Evolutionary conservation across 2,113 vertebrate genomes (phyloP).

Genomic region (Danio rerio): GRCz12tu NC_133190.1:29563001-29563500

Average conservation of each 20-base stretch:
- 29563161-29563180: slow-evolving; percentile 16
- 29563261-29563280: slow-evolving; percentile 50
- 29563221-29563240: slow-evolving; percentile 60
- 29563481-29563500: slow-evolving; percentile 34
- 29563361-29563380: slow-evolving; percentile 56
- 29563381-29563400: slow-evolving; percentile 59
- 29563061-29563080: slow-evolving; percentile 56
- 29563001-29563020: slow-evolving; percentile 58
- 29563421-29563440: slow-evolving; percentile 33
- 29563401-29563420: slow-evolving; percentile 50
- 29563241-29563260: slow-evolving; percentile 47
- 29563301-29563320: slow-evolving; percentile 55
- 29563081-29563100: slow-evolving; percentile 68
- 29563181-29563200: slow-evolving; percentile 48
- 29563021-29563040: slow-evolving; percentile 61
- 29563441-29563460: slow-evolving; percentile 47
- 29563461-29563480: slow-evolving; percentile 43
- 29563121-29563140: slow-evolving; percentile 55
- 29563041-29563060: slow-evolving; percentile 50
- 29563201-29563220: slow-evolving; percentile 54
- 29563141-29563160: slow-evolving; percentile 38
- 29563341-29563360: slow-evolving; percentile 64
- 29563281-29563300: background rate
- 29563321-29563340: slow-evolving; percentile 59
- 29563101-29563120: slow-evolving; percentile 50